phyloP scores from a whole-genome alignment of 2,888 invertebrate genomes.

The Nemotelus pantherinus region DNA sequence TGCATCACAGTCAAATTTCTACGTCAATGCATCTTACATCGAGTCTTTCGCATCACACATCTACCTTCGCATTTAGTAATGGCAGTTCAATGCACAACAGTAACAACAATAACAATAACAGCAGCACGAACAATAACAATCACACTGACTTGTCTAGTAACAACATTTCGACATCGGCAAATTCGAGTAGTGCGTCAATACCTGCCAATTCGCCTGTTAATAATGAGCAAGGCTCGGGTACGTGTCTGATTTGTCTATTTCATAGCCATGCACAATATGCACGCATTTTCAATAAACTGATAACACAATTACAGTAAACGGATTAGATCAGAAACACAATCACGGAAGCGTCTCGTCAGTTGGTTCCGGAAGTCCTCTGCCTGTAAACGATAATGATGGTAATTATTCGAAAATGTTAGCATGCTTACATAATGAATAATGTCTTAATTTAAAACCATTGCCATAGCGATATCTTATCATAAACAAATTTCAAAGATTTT shows the following conservation, averaged over 20 bases:
- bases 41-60: constrained; percentile 58
- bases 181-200: constrained; percentile 62
- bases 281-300: neutral
- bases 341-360: constrained; percentile 63
- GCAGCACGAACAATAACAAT: constrained; percentile 54
- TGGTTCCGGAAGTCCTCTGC: constrained; percentile 62
- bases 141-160: constrained; percentile 58
- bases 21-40: constrained; percentile 63
- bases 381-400: constrained; percentile 64
- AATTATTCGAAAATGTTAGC: constrained; percentile 39
- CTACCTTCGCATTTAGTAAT: constrained; percentile 59
- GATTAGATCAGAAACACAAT: constrained; percentile 57
- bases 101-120: constrained; percentile 54
- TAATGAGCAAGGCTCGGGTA: constrained; percentile 53
- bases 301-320: constrained; percentile 48
- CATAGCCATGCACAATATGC: neutral
- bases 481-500: too few relatives aligned
- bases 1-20: constrained; percentile 63
- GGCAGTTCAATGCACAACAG: constrained; percentile 56
- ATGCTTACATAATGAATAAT: too few relatives aligned
- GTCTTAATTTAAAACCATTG: too few relatives aligned
- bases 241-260: neutral
- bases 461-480: too few relatives aligned
- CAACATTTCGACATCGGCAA: constrained; percentile 60
- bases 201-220: constrained; percentile 63